Evolutionary conservation across 2,113 vertebrate genomes (phyloP).

Genomic region (Sprattus sprattus): DNA sequence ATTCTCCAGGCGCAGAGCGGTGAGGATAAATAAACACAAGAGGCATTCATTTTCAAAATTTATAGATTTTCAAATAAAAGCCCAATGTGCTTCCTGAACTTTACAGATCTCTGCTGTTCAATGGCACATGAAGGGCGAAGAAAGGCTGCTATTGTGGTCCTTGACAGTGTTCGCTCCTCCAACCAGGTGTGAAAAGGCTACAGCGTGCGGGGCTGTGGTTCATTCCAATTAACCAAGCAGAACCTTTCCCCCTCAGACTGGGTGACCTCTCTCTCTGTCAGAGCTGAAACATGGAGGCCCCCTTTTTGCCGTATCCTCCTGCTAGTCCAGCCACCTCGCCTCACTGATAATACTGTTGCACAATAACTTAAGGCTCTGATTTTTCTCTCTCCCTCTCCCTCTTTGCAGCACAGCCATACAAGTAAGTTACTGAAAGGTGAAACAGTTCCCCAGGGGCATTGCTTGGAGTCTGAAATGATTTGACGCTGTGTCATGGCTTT

Average conservation of each 20-base stretch:
- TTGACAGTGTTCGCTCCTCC: slow-evolving; percentile 34
- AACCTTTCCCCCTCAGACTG: slow-evolving; percentile 38
- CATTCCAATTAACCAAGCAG: slow-evolving; percentile 31
- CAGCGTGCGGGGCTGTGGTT: neutral
- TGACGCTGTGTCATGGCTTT: neutral
- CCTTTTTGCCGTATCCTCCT: neutral
- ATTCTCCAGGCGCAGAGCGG: slow-evolving; percentile 46
- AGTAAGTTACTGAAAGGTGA: neutral
- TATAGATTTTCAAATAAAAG: slow-evolving; percentile 69
- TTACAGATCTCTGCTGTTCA: slow-evolving; percentile 55
- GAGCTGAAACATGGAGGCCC: slow-evolving; percentile 3
- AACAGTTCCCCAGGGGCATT: neutral
- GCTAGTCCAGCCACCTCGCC: neutral
- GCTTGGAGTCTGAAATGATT: neutral
- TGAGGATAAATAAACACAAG: slow-evolving; percentile 66
- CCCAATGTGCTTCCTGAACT: slow-evolving; percentile 63
- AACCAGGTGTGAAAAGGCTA: slow-evolving; percentile 54
- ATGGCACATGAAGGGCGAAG: slow-evolving; percentile 48
- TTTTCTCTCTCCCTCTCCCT: neutral
- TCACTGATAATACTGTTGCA: neutral
- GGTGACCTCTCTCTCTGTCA: slow-evolving; percentile 28
- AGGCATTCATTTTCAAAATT: slow-evolving; percentile 64
- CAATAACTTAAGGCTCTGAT: neutral
- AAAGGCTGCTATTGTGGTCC: slow-evolving; percentile 61
- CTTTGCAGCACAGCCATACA: neutral